Conservation (phyloP, 2,888 invertebrate species). For the Cristatella mucedo region DNA sequence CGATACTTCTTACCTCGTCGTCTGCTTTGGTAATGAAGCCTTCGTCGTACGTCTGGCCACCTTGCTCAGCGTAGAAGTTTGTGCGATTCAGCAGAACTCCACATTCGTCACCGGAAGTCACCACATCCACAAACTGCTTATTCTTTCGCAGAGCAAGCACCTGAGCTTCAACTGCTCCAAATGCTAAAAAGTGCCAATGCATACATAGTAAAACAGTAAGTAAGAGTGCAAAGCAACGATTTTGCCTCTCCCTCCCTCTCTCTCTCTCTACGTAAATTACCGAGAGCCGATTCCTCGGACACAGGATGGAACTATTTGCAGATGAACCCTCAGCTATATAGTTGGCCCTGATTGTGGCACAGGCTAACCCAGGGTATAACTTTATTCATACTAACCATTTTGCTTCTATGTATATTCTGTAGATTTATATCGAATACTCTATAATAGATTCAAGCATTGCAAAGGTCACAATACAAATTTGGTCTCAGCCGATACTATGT, state of each 20-base stretch:
- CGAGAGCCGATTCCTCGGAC: constrained; percentile 1
- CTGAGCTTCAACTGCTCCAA: constrained; percentile 54
- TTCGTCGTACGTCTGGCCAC: constrained; percentile 92
- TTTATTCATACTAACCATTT: too few relatives aligned
- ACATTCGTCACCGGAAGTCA: constrained; percentile 60
- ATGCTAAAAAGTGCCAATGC: constrained; percentile 40
- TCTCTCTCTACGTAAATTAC: too few relatives aligned
- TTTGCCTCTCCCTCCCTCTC: constrained; percentile 2
- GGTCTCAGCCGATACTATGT: too few relatives aligned
- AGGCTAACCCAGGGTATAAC: too few relatives aligned
- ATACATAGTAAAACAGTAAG: neutral
- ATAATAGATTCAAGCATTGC: too few relatives aligned
- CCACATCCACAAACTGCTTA: constrained; percentile 68
- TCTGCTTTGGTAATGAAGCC: constrained; percentile 45
- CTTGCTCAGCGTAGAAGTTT: constrained; percentile 94
- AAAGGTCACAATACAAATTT: too few relatives aligned
- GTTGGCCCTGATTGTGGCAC: too few relatives aligned
- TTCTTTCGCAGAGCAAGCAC: constrained; percentile 64
- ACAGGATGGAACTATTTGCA: too few relatives aligned
- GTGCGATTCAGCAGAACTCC: constrained; percentile 79
- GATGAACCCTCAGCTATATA: too few relatives aligned
- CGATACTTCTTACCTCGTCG: too few relatives aligned
- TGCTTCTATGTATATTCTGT: too few relatives aligned
- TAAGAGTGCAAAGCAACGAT: neutral
- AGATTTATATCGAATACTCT: too few relatives aligned